These are phyloP conservation scores for Microtus richardsoni DNA, from an alignment of 2,113 vertebrate genomes.

Conservation along the genomic window DNA sequence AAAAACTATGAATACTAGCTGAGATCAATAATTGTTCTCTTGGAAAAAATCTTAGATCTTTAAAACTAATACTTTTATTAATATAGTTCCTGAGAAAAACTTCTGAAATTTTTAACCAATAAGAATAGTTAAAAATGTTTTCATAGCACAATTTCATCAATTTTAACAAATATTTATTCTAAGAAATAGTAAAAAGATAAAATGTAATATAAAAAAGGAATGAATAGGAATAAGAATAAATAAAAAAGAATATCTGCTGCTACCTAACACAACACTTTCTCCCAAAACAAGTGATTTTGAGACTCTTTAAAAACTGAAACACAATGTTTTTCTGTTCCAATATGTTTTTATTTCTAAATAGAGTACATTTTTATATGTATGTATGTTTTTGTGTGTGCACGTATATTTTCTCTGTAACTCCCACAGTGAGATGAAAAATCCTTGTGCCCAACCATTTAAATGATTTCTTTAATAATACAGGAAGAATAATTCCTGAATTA, in stretches of 20 bases:
- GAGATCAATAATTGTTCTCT: not conserved
- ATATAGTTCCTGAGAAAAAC: not conserved
- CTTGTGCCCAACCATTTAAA: slow-evolving; percentile 59
- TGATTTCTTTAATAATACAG: slow-evolving; percentile 79
- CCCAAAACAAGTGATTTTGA: not conserved
- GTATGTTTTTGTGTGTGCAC: not conserved
- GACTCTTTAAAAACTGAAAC: not conserved
- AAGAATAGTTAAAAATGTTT: not conserved
- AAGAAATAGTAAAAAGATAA: not conserved
- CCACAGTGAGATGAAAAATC: slow-evolving; percentile 58
- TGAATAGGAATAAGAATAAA: too few relatives aligned
- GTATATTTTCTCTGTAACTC: slow-evolving; percentile 37
- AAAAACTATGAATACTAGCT: not conserved
- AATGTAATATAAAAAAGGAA: not conserved
- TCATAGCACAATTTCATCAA: not conserved
- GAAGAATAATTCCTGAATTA: slow-evolving; percentile 72
- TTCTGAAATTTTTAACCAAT: not conserved
- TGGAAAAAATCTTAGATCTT: not conserved
- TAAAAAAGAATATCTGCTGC: not conserved
- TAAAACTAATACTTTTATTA: not conserved
- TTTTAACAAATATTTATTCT: not conserved
- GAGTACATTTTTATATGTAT: not conserved
- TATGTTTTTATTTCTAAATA: slow-evolving; percentile 41
- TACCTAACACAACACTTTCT: not conserved
- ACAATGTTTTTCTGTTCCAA: not conserved